Evolutionary conservation across 2,888 invertebrate genomes (phyloP), one percentile per base, ranked within the genome.

Genomic region (Ypsolopha sequella): DNA sequence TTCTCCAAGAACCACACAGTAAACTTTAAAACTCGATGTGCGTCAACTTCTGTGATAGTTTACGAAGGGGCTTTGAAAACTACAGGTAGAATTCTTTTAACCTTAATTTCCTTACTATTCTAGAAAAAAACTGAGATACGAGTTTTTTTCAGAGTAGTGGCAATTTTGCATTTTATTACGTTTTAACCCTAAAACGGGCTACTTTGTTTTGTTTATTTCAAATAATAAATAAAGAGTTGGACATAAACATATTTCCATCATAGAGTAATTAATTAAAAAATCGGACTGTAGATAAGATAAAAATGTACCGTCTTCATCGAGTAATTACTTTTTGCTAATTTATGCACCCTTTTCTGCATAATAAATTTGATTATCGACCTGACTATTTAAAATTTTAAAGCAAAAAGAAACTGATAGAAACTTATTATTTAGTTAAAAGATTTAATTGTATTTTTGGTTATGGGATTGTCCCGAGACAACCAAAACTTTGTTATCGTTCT

Each of bases 301-400:
- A 34, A 53, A 48, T 62, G 63, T 66, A 66, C 65, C 63, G 62
- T 75, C 72, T 76, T 76, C 73, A 73, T 79, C 65, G 66, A 65
- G 69, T 68, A 72, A 77, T 78, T 77, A 73, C 67, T 73, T 77
- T 76, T 75, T 69, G 69, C 69, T 80, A 85, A 85, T 80, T 76
- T 76, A 85, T 85, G 76, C 82, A 85, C 85, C 85, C 72, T 63
- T 56, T 65, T 58, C 54, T 64, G 70, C 67, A 69, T 76, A 77
- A 77, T 75, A 70, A 62, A 67, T 68, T 77, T 72, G 69, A 76
- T 77, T 73, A 80, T 76, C 72, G 68, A 63, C 39, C 46, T n/a
- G 10, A 9, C 10, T 10, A 34, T 45, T 45, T 9, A 36, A 36
- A 48, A n/a, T 24, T 47, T 35, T 47, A 10, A 24, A 4, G 24